These are phyloP conservation scores for Hystrix cristata DNA, from an alignment of 2,113 vertebrate species.

Conservation along the genomic window DNA sequence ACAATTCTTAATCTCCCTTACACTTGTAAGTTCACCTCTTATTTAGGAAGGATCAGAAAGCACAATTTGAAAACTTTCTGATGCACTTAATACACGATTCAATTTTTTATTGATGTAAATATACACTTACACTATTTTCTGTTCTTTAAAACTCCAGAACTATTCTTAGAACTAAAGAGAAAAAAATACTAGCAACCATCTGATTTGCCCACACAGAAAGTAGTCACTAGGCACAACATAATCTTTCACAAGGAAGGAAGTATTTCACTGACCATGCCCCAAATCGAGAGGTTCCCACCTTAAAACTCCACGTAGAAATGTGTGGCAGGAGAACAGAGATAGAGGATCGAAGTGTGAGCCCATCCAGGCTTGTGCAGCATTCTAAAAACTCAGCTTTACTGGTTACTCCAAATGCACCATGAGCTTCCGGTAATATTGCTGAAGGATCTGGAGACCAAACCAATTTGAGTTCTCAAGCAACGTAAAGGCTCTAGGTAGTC, in stretches of 20 bases:
- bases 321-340: background rate
- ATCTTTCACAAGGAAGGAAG: background rate
- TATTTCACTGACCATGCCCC: background rate
- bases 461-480: background rate
- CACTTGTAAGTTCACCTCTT: background rate
- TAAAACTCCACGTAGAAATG: background rate
- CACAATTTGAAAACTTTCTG: background rate
- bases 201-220: background rate
- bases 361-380: background rate
- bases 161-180: slow-evolving; percentile 11
- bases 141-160: background rate
- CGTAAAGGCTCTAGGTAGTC: background rate
- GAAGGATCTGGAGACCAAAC: background rate
- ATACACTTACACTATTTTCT: background rate
- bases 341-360: background rate
- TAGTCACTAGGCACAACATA: background rate
- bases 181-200: background rate
- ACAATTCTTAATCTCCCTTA: background rate
- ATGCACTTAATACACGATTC: background rate
- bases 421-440: background rate
- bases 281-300: background rate
- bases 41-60: slow-evolving; percentile 2
- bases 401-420: background rate
- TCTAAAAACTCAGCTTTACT: background rate
- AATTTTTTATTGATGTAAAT: background rate